Evolutionary conservation across 1,140 invertebrate genomes (phyloP).

Genomic region (Fopius arisanus): DNA sequence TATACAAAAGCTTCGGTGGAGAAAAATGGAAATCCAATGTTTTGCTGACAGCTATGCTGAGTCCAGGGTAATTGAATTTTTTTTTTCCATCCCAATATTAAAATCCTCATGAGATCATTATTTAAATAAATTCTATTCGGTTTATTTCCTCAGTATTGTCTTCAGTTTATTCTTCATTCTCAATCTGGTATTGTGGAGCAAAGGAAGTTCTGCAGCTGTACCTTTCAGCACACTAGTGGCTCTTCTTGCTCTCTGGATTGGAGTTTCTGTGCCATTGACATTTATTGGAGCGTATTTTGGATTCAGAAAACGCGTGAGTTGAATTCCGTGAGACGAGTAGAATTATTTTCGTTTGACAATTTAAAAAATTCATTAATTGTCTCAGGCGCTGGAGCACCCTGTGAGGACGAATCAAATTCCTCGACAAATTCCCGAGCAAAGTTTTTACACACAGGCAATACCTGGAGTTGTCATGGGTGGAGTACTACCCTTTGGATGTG

Average conservation of each 20-base stretch:
- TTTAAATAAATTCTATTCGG: conserved; percentile 33
- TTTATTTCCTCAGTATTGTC: conserved; percentile 78
- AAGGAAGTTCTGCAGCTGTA: conserved; percentile 93
- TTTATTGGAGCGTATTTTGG: conserved; percentile 99
- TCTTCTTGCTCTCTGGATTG: conserved; percentile 95
- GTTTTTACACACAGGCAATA: conserved; percentile 93
- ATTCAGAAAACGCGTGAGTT: conserved; percentile 90
- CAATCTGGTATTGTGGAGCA: conserved; percentile 95
- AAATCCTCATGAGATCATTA: conserved; percentile 14
- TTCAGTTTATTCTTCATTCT: conserved; percentile 96
- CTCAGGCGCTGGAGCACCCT: conserved; percentile 91
- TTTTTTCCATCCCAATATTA: conserved; percentile 2
- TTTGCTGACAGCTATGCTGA: conserved; percentile 92
- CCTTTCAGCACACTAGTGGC: conserved; percentile 98
- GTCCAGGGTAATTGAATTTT: conserved; percentile 79
- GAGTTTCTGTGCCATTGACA: conserved; percentile 96
- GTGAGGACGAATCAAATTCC: conserved; percentile 99
- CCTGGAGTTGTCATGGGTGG: conserved; percentile 97
- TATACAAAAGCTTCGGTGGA: conserved; percentile 98
- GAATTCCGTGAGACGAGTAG: too few relatives aligned
- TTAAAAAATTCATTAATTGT: conserved; percentile 25
- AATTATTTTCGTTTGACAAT: background rate
- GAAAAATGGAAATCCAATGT: conserved; percentile 99
- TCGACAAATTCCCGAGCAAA: conserved; percentile 96
- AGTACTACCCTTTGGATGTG: conserved; percentile 97